A percentile compares a stretch with the other conserved stretches of the same genome.
Evolutionary conservation across 1,140 invertebrate genomes (phyloP).

Genomic region (Charaxes varanes): DNA sequence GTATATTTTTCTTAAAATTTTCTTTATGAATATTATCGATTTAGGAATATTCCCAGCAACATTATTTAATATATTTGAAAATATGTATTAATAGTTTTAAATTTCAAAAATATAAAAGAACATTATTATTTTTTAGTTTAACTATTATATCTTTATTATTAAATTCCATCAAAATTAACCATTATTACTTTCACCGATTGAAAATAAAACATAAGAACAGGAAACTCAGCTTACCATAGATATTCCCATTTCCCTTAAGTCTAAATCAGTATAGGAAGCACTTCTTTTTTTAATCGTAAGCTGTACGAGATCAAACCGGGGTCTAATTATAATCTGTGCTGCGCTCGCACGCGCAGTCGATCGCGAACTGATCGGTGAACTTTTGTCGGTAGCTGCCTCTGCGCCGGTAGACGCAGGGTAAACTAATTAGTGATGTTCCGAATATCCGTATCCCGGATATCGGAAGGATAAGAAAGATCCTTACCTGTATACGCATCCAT

Average conservation of each 20-base stretch:
- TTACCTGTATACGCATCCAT: too few species aligned
- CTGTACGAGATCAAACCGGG: constrained; percentile 16
- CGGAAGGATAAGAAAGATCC: too few species aligned
- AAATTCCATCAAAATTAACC: background rate
- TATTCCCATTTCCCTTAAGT: constrained; percentile 48
- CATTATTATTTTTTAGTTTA: too few species aligned
- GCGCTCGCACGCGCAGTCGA: constrained; percentile 41
- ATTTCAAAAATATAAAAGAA: too few species aligned
- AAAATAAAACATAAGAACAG: constrained; percentile 13
- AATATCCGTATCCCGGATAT: too few species aligned
- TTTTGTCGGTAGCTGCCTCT: constrained; percentile 28
- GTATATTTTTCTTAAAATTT: too few species aligned
- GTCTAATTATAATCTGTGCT: constrained; percentile 26
- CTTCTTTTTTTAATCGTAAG: constrained; percentile 35
- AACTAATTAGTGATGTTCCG: too few species aligned
- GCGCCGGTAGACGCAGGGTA: constrained; percentile 36
- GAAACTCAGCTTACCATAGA: constrained; percentile 45
- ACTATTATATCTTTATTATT: too few species aligned
- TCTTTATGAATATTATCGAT: too few species aligned
- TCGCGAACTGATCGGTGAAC: constrained; percentile 63
- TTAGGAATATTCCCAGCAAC: too few species aligned
- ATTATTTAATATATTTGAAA: too few species aligned
- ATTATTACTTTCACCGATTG: background rate
- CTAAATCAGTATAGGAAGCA: constrained; percentile 52
- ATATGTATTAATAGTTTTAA: too few species aligned